Base-by-base conservation (phyloP, 2,888 invertebrate species). In the Tenthredo scrophulariae region DNA sequence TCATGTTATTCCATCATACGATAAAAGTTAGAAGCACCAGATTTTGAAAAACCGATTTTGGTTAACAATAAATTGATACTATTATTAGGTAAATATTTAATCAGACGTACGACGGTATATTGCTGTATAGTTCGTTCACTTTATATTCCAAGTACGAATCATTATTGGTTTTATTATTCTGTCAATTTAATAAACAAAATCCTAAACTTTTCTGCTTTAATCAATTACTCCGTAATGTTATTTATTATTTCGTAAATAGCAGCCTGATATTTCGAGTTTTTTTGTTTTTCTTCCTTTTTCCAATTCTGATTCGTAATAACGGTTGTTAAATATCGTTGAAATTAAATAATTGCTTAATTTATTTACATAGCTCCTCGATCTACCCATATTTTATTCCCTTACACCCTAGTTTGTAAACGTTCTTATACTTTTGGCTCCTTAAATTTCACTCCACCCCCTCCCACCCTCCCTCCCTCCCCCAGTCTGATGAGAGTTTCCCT, bases 331-430 rank as follows among this genome's bases (percentile, higher is more conserved):
- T 70, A 37, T 70, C 37, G n/a, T 70, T 70, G 33, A 70, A 70
- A 70, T 70, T 70, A 37, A 33, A 70, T 70, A 70, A 70, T 37
- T 26, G 70, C 33, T 70, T 70, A 70, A 70, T 70, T 70, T 70
- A 70, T 70, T 70, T 70, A 70, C 70, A 70, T 70, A 70, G 70
- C 70, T 70, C 62, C 22, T 62, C 62, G 62, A 62, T 62, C 37
- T 29, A 18, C 37, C n/a, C n/a, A 70, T 67, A 13, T 33, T 22
- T 33, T 26, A 67, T 67, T 33, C 37, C 37, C 33, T 37, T 70
- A 37, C 10, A 37, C 70, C 33, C 70, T 70, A 70, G 62, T 62
- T 37, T 70, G 70, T 70, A 70, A 70, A 33, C 26, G 37, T 37
- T 70, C 37, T 37, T 37, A 70, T 70, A 29, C 70, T 70, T 70